Evolutionary conservation across 2,113 vertebrate species (phyloP).

Genomic region (Setophaga kirtlandii): DNA sequence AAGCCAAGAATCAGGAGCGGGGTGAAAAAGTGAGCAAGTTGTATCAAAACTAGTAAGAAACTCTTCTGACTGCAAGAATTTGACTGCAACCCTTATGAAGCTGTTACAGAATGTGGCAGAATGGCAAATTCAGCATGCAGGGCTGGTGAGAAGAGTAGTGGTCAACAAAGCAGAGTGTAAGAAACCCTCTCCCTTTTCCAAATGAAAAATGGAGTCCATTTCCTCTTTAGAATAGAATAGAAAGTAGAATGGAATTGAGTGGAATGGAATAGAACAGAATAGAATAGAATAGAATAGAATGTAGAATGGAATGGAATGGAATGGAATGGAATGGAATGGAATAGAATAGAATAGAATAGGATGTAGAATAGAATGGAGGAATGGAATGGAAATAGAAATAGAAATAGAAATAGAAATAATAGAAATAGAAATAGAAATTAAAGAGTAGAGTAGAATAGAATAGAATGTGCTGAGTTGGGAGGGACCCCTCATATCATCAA

Average conservation of each 20-base stretch:
- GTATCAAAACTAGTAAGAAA: not conserved
- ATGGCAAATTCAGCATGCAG: fast-evolving
- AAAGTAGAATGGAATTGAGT: no score
- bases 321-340: not conserved
- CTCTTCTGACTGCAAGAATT: not conserved
- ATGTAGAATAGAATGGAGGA: not conserved
- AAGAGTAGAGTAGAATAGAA: not conserved
- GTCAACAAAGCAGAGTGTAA: not conserved
- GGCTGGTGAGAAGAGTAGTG: not conserved
- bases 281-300: not conserved
- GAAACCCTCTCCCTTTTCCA: not conserved
- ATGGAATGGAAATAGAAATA: not conserved
- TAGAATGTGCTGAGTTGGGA: not conserved
- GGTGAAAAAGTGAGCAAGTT: not conserved
- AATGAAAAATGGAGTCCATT: not conserved
- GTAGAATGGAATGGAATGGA: not conserved
- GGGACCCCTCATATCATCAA: no score
- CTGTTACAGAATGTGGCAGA: not conserved
- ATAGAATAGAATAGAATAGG: not conserved
- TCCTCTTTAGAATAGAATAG: not conserved
- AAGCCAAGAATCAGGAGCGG: not conserved
- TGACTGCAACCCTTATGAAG: not conserved
- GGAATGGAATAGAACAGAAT: not conserved
- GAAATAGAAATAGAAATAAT: not conserved
- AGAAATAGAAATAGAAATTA: not conserved